Base-by-base conservation (phyloP, 2,797 vertebrate genomes). In the Sebastes minor region DNA sequence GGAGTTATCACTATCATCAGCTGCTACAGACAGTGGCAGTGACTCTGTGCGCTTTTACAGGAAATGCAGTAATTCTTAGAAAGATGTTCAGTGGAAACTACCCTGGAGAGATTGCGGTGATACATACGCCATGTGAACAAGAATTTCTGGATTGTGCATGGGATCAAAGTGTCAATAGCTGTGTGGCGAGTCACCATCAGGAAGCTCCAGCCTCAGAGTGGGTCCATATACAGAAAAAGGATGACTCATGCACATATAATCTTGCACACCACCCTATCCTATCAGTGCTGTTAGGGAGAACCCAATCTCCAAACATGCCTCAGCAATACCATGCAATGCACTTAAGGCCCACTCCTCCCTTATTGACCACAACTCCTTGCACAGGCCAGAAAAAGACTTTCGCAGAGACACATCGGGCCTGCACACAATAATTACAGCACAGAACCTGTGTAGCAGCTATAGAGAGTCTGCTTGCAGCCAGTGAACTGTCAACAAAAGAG, bases 191-290 rank as follows among this genome's bases (percentile, higher is more conserved):
- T 93, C 92, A 90, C 88, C 90, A 80, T 80, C 88, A 90, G 84
- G 86, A 92, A 91, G 88, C 85, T 88, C 79, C 35, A 53, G 87
- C 80, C 80, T 4, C 77, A 70, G 86, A 82, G 74, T 67, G 83
- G 85, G 79, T 89, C 87, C 91, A 87, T 88, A 92, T 91, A 90
- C 82, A 94, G 89, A 90, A 81, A 59, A 84, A 68, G 46, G 88
- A 88, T 92, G 93, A 95, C 85, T 94, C 94, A 95, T 82, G 85
- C 81, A 77, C 84, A 89, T 90, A 93, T 93, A 89, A 93, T 94
- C 89, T 92, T 93, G 87, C 87, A 89, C 86, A 81, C 89, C 77
- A 81, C 78, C 89, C 86, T 87, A 90, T 89, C 79, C 86, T 87
- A 90, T 89, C 79, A 82, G 68, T 20, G 65, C 79, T 56, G 53